phyloP scores from a whole-genome alignment of 1,140 invertebrate genomes.

The Ostrea edulis region DNA sequence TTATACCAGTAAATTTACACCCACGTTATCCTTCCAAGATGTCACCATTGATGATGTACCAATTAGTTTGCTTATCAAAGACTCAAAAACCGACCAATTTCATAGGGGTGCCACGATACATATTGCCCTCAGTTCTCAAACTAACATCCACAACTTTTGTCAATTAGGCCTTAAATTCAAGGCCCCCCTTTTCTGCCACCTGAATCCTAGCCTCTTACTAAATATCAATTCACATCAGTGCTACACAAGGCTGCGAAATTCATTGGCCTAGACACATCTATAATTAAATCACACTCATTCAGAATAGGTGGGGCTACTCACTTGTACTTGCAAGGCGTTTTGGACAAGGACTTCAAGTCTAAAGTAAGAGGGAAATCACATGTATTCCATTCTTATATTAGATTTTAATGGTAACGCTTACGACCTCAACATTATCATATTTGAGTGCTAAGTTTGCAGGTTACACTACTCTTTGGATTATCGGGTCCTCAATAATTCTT shows the following conservation, averaged over 20 bases:
- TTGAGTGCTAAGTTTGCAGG: background rate
- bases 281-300: slow-evolving; percentile 32
- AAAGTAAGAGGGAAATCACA: slow-evolving; percentile 5
- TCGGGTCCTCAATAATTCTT: background rate
- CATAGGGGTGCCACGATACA: background rate
- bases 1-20: background rate
- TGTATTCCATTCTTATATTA: background rate
- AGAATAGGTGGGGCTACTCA: slow-evolving; percentile 41
- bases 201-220: slow-evolving; percentile 14
- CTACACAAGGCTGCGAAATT: slow-evolving; percentile 41
- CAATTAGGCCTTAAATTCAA: background rate
- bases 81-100: slow-evolving; percentile 28
- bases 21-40: background rate
- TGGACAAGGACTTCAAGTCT: background rate
- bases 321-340: background rate
- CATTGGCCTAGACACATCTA: slow-evolving; percentile 34
- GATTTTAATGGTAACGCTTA: too few relatives aligned
- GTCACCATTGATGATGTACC: background rate
- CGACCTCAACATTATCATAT: background rate
- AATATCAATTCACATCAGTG: slow-evolving; percentile 33
- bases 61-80: slow-evolving; percentile 3
- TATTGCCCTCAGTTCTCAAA: background rate
- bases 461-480: background rate
- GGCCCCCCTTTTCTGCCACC: slow-evolving; percentile 17
- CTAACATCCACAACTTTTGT: background rate